phyloP scores from a whole-genome alignment of 2,797 vertebrate genomes.

The Hyperoplus lanceolatus region DNA sequence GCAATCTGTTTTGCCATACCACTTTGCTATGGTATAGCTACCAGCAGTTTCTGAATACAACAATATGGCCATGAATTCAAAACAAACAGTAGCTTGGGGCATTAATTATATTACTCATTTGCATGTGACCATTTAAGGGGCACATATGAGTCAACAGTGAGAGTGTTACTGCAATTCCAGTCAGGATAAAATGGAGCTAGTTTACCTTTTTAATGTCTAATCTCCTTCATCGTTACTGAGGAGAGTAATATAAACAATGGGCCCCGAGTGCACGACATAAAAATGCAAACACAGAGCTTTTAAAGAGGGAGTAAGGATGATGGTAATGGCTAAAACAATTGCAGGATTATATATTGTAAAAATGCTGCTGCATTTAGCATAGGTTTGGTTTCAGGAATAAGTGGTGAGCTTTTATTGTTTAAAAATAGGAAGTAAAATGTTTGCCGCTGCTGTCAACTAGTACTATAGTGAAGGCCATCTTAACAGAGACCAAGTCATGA shows the following conservation, averaged over 20 bases:
- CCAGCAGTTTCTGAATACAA: background rate
- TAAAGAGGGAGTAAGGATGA: conserved; percentile 1
- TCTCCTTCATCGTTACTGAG: conserved; percentile 72
- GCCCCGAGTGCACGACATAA: conserved; percentile 60
- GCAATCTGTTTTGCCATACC: conserved; percentile 9
- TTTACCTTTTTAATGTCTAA: conserved; percentile 72
- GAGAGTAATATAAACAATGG: conserved; percentile 71
- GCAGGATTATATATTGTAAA: conserved; percentile 34
- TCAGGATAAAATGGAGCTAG: conserved; percentile 28
- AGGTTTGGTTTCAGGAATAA: background rate
- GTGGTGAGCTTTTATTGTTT: background rate
- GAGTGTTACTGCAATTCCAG: conserved; percentile 6
- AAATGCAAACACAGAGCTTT: conserved; percentile 60
- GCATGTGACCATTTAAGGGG: conserved; percentile 12
- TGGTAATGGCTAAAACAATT: conserved; percentile 30
- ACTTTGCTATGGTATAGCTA: background rate
- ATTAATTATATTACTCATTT: conserved; percentile 27
- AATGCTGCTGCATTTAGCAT: conserved; percentile 15
- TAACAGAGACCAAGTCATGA: no score
- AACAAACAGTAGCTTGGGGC: conserved; percentile 18
- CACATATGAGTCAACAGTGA: conserved; percentile 35
- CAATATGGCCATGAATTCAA: conserved; percentile 1
- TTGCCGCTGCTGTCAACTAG: no score
- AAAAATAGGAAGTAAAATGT: background rate
- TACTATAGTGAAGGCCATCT: no score